Evolutionary conservation across 1,140 invertebrate genomes (phyloP).

Genomic region (Conus betulinus): DNA sequence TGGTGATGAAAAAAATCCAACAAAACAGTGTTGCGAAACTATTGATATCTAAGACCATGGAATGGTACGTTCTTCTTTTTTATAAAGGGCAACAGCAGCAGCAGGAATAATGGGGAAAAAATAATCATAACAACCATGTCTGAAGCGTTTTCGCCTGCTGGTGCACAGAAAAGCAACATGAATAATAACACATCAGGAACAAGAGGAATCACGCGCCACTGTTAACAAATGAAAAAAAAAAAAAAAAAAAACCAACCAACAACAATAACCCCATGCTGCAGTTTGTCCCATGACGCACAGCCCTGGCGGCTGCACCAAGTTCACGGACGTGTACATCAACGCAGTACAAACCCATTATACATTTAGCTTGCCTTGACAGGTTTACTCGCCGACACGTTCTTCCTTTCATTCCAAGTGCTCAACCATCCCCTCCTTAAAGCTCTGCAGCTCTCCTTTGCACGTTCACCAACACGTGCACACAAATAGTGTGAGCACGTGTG

Average conservation of each 20-base stretch:
- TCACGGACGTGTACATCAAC: not conserved
- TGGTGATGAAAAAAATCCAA: not conserved
- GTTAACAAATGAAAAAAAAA: not conserved
- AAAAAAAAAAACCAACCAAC: too few relatives aligned
- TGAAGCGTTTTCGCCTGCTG: too few relatives aligned
- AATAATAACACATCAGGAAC: not conserved
- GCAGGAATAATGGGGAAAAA: not conserved
- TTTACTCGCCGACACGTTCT: too few relatives aligned
- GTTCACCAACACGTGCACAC: too few relatives aligned
- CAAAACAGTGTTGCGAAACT: not conserved
- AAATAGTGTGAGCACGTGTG: too few relatives aligned
- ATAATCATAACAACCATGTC: too few relatives aligned
- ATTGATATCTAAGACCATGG: too few relatives aligned
- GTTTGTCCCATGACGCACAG: not conserved
- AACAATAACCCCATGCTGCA: not conserved
- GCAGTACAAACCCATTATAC: not conserved
- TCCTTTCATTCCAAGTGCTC: not conserved
- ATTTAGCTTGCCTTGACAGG: not conserved
- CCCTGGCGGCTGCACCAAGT: not conserved
- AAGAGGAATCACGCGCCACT: not conserved
- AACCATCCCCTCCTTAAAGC: not conserved
- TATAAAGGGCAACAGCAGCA: not conserved
- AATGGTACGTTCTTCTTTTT: not conserved
- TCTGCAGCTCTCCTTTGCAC: not conserved
- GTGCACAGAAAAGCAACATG: not conserved